Evolutionary conservation across 2,888 invertebrate species (phyloP).

Genomic region (Xanthostigma xanthostigma): DNA sequence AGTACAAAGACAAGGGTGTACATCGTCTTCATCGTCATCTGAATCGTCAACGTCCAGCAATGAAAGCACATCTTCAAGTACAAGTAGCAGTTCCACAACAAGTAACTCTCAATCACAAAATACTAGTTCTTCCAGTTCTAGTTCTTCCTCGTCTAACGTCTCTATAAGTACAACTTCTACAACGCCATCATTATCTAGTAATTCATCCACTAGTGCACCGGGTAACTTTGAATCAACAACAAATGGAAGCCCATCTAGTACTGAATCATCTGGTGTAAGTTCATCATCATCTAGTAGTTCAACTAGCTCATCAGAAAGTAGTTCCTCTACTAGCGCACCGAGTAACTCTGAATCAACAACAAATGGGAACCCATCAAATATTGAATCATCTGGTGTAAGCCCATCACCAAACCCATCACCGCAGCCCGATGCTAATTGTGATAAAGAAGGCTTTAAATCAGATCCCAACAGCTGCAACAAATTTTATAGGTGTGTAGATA

Average conservation of each 20-base stretch:
- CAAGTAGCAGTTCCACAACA: neutral
- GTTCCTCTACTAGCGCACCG: neutral
- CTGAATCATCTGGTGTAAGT: neutral
- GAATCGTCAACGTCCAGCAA: too few relatives aligned
- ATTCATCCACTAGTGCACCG: neutral
- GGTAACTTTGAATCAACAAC: constrained; percentile 2
- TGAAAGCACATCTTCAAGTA: neutral
- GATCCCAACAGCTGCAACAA: constrained; percentile 53
- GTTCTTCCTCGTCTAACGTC: neutral
- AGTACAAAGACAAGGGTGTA: constrained; percentile 28
- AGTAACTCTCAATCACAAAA: neutral
- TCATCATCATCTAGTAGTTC: neutral
- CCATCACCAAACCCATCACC: neutral
- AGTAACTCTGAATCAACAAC: constrained; percentile 2
- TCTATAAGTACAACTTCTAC: neutral
- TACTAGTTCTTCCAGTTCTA: neutral
- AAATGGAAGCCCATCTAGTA: neutral
- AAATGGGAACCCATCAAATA: neutral
- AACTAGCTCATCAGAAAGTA: constrained; percentile 1
- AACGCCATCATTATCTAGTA: constrained; percentile 1
- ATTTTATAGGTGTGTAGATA: constrained; percentile 61
- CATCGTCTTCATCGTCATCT: neutral
- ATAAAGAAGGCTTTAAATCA: constrained; percentile 54
- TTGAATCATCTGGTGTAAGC: neutral
- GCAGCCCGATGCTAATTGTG: constrained; percentile 28